Percentiles rank a stretch among this genome's conserved stretches.
These are phyloP conservation scores for Cheilosia vernalis DNA, from an alignment of 2,888 invertebrate genomes.

Conservation along the genomic window DNA sequence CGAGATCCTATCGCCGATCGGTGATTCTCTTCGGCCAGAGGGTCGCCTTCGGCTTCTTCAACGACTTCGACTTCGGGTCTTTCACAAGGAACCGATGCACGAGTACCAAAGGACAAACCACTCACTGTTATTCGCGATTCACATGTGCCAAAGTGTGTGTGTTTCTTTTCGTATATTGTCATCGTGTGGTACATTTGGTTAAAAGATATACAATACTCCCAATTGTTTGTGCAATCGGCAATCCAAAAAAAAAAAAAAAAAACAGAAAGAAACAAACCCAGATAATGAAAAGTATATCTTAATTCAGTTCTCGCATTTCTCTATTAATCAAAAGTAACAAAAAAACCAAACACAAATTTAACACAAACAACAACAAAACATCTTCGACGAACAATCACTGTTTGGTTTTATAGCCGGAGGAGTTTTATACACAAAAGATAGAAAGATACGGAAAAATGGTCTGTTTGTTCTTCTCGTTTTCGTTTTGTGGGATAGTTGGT, in stretches of 20 bases:
- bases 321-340: constrained; percentile 27
- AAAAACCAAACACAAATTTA: constrained; percentile 6
- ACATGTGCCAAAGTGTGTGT: not conserved
- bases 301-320: constrained; percentile 36
- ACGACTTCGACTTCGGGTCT: not conserved
- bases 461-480: constrained; percentile 35
- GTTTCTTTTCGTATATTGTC: no score
- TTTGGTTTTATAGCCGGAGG: constrained; percentile 33
- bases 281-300: constrained; percentile 51
- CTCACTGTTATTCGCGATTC: constrained; percentile 23
- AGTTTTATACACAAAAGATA: constrained; percentile 38
- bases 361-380: constrained; percentile 16
- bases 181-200: not conserved
- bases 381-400: constrained; percentile 26
- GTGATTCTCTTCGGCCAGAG: constrained; percentile 1
- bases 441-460: constrained; percentile 17
- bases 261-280: constrained; percentile 1
- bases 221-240: constrained; percentile 61
- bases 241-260: constrained; percentile 5
- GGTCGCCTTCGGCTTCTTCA: no score
- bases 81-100: constrained; percentile 14
- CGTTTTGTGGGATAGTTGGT: constrained; percentile 11
- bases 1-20: constrained; percentile 35
- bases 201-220: constrained; percentile 40
- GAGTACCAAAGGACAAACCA: constrained; percentile 34